These are phyloP conservation scores for Apistogramma diplotaenia DNA, from an alignment of 2,113 vertebrate genomes.

Conservation along the genomic window DNA sequence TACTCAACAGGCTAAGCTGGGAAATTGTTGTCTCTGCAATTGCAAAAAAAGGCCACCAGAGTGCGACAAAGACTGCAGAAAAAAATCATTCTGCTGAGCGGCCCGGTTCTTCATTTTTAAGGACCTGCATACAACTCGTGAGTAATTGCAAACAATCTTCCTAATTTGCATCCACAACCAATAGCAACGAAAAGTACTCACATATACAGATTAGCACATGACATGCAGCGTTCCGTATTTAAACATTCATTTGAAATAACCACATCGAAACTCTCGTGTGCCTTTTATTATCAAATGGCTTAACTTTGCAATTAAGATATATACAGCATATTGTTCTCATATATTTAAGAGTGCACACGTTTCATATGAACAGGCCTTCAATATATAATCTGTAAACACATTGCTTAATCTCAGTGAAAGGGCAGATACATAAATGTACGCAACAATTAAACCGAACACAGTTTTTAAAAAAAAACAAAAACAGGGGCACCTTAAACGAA, in stretches of 20 bases:
- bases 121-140: background rate
- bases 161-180: background rate
- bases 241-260: slow-evolving; percentile 6
- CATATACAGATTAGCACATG: background rate
- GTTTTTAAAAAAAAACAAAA: background rate
- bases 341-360: slow-evolving; percentile 79
- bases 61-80: slow-evolving; percentile 45
- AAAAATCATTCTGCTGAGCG: background rate
- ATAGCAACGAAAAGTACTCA: background rate
- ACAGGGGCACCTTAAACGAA: slow-evolving; percentile 54
- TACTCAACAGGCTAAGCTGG: background rate
- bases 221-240: background rate
- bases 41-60: slow-evolving; percentile 40
- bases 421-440: slow-evolving; percentile 45
- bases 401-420: slow-evolving; percentile 35
- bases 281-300: slow-evolving; percentile 70
- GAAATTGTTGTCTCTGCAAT: background rate
- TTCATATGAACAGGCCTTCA: slow-evolving; percentile 73
- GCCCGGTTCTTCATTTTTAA: background rate
- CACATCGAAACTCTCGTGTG: background rate
- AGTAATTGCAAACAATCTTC: background rate
- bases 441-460: slow-evolving; percentile 16
- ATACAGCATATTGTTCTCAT: slow-evolving; percentile 74
- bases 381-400: slow-evolving; percentile 78
- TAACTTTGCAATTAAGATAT: slow-evolving; percentile 56